phyloP scores from a whole-genome alignment of 2,888 invertebrate genomes.

The Antitype chi region DNA sequence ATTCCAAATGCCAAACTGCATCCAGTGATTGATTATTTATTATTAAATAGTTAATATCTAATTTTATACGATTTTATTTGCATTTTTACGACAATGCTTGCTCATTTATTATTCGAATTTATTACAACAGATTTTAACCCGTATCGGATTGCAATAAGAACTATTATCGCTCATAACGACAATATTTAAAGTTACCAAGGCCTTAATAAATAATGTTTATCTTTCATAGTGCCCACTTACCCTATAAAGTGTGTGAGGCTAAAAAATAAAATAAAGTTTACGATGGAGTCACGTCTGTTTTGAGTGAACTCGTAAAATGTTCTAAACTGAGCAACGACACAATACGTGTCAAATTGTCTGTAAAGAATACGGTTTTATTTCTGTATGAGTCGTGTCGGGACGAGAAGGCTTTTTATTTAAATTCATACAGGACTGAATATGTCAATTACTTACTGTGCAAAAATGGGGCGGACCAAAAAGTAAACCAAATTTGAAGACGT shows the following conservation, averaged over 20 bases:
- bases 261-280: constrained; percentile 52
- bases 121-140: too few species aligned
- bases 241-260: constrained; percentile 23
- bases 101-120: too few species aligned
- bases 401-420: constrained; percentile 31
- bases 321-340: constrained; percentile 24
- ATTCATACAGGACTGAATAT: constrained; percentile 31
- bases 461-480: not conserved
- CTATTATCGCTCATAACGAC: too few species aligned
- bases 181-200: too few species aligned
- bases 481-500: not conserved
- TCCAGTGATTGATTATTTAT: too few species aligned
- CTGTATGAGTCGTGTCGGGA: constrained; percentile 9
- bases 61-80: too few species aligned
- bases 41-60: too few species aligned
- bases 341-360: constrained; percentile 30
- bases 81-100: too few species aligned
- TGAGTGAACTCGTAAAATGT: constrained; percentile 37
- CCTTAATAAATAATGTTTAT: constrained; percentile 20
- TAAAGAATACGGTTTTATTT: constrained; percentile 15
- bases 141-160: too few species aligned
- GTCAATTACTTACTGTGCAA: constrained; percentile 15
- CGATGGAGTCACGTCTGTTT: constrained; percentile 44
- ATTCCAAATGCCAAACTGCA: too few species aligned
- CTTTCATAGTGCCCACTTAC: constrained; percentile 12